These are phyloP conservation scores for Diceros bicornis DNA, from an alignment of 2,797 vertebrate species.

Conservation along the genomic window DNA sequence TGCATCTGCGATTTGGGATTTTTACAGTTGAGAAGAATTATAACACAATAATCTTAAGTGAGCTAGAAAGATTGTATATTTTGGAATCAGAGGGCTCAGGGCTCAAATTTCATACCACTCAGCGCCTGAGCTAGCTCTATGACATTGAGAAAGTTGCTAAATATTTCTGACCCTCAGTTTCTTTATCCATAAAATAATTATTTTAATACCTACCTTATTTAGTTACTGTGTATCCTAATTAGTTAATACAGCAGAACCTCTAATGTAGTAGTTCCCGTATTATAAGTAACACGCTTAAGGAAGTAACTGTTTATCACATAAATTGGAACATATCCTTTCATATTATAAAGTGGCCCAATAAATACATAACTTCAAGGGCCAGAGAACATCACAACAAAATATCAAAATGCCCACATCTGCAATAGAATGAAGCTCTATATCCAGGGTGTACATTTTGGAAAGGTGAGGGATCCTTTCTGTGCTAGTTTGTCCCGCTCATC, in stretches of 20 bases:
- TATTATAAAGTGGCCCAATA: background rate
- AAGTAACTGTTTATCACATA: background rate
- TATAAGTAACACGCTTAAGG: background rate
- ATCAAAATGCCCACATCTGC: background rate
- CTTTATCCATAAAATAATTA: background rate
- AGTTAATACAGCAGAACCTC: background rate
- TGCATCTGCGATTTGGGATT: background rate
- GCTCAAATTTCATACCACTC: background rate
- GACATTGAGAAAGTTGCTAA: background rate
- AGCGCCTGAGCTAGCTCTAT: background rate
- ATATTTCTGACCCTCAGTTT: background rate
- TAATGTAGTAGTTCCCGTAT: background rate
- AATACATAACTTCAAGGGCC: background rate
- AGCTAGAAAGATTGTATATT: background rate
- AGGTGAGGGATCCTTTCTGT: background rate
- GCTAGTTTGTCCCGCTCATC: background rate
- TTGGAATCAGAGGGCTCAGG: background rate
- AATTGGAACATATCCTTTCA: background rate
- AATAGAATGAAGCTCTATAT: background rate
- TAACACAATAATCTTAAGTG: background rate
- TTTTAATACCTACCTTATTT: background rate
- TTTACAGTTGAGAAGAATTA: background rate
- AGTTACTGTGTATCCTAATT: background rate
- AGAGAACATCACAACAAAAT: background rate
- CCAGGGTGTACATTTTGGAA: background rate